phyloP scores from a whole-genome alignment of 2,888 invertebrate genomes.

The Andrena hattorfiana region DNA sequence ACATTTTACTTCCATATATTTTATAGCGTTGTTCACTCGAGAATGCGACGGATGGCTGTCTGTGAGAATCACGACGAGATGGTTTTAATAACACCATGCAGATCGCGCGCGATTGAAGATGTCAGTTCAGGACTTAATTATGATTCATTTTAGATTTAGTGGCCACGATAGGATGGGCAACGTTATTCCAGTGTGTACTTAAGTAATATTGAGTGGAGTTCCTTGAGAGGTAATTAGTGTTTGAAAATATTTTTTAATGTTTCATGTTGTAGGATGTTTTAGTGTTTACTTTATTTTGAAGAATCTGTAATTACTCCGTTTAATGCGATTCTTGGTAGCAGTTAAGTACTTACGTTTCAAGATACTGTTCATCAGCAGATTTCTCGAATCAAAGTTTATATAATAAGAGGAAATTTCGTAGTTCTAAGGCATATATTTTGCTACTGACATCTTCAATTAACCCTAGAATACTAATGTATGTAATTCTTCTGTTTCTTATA shows the following conservation, averaged over 20 bases:
- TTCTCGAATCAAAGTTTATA: constrained; percentile 4
- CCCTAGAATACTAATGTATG: constrained; percentile 47
- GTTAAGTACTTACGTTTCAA: too few relatives aligned
- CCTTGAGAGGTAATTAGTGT: background rate
- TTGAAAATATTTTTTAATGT: background rate
- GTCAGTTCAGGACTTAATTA: constrained; percentile 1
- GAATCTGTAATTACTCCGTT: background rate
- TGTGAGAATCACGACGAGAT: constrained; percentile 44
- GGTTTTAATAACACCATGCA: constrained; percentile 29
- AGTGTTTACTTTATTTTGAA: background rate
- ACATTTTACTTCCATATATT: constrained; percentile 54
- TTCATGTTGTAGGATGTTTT: background rate
- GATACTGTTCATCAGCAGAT: too few relatives aligned
- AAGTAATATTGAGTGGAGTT: background rate
- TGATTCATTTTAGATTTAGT: background rate
- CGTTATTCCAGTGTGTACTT: background rate
- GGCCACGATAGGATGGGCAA: background rate
- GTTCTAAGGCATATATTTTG: background rate
- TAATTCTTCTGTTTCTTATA: constrained; percentile 15
- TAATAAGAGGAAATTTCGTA: background rate
- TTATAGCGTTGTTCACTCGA: constrained; percentile 53
- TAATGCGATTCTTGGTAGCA: too few relatives aligned
- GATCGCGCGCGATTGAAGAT: constrained; percentile 35
- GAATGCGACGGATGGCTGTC: constrained; percentile 36
- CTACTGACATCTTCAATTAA: constrained; percentile 48